Evolutionary conservation across 2,113 vertebrate genomes (phyloP).

Genomic region (Caranx ignobilis): DNA sequence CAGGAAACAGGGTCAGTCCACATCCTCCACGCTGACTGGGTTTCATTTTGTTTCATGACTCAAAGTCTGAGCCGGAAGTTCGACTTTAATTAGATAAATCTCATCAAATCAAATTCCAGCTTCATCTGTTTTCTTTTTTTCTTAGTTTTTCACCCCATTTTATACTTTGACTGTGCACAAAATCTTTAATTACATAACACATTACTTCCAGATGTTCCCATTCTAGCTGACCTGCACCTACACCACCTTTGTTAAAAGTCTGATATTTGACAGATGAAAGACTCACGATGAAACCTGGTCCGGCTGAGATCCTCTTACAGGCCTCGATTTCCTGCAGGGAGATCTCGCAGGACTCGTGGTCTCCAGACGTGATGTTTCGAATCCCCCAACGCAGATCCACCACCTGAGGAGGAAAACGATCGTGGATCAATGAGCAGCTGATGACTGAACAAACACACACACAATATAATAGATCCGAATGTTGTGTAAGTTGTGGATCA

Average conservation of each 20-base stretch:
- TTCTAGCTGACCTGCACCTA: too few relatives aligned
- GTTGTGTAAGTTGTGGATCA: background rate
- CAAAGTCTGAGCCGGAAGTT: too few relatives aligned
- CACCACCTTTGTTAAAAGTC: background rate
- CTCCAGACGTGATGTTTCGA: slow-evolving; percentile 55
- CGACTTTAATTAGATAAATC: too few relatives aligned
- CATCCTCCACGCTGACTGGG: too few relatives aligned
- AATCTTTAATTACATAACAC: too few relatives aligned
- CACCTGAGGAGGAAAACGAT: slow-evolving; percentile 75
- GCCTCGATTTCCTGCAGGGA: slow-evolving; percentile 84
- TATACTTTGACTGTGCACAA: too few relatives aligned
- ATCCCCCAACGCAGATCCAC: slow-evolving; percentile 88
- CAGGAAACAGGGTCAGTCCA: too few relatives aligned
- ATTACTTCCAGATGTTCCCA: too few relatives aligned
- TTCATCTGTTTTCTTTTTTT: too few relatives aligned
- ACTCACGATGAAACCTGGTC: slow-evolving; percentile 87
- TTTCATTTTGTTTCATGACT: too few relatives aligned
- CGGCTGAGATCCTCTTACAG: slow-evolving; percentile 81
- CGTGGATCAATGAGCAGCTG: background rate
- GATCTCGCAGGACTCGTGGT: slow-evolving; percentile 81
- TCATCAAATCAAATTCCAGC: too few relatives aligned
- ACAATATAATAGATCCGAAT: background rate
- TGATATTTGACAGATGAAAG: background rate
- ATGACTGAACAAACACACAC: background rate
- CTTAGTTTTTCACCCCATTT: too few relatives aligned